Evolutionary conservation across 2,888 invertebrate genomes (phyloP).

Genomic region (Hydriomena furcata): DNA sequence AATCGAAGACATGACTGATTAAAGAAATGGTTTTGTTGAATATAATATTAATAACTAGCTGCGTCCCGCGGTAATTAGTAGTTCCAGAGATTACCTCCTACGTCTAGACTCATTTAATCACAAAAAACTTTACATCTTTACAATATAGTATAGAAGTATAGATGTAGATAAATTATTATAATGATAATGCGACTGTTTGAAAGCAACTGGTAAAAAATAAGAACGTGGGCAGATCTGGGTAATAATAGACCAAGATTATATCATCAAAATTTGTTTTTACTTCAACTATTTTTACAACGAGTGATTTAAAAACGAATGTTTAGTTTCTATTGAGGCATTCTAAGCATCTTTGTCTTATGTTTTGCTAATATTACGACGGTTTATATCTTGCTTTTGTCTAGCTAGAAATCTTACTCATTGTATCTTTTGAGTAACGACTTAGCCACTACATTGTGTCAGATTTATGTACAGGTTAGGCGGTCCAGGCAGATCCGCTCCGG

Average conservation of each 20-base stretch:
- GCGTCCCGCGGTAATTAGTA: too few relatives aligned
- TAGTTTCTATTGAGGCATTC: too few relatives aligned
- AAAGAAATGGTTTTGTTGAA: neutral
- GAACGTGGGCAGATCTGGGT: slow-evolving; percentile 5
- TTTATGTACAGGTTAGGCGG: slow-evolving; percentile 40
- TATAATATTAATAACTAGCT: too few relatives aligned
- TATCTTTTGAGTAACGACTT: slow-evolving; percentile 34
- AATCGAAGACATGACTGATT: slow-evolving; percentile 3
- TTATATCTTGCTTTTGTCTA: slow-evolving; percentile 1
- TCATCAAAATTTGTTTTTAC: neutral
- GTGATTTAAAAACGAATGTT: too few relatives aligned
- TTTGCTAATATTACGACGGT: neutral
- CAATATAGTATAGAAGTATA: too few relatives aligned
- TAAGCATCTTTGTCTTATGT: neutral
- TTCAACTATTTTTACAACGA: too few relatives aligned
- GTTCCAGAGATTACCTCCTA: too few relatives aligned
- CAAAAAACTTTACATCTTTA: too few relatives aligned
- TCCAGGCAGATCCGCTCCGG: slow-evolving; percentile 41
- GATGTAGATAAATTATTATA: too few relatives aligned
- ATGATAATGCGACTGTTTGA: neutral
- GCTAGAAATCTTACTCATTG: slow-evolving; percentile 16
- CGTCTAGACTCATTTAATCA: too few relatives aligned
- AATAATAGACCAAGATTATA: slow-evolving; percentile 1
- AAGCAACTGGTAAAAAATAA: neutral
- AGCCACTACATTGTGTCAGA: slow-evolving; percentile 23